Base-by-base conservation (phyloP, 2,113 vertebrate genomes). In the Vidua chalybeata region DNA sequence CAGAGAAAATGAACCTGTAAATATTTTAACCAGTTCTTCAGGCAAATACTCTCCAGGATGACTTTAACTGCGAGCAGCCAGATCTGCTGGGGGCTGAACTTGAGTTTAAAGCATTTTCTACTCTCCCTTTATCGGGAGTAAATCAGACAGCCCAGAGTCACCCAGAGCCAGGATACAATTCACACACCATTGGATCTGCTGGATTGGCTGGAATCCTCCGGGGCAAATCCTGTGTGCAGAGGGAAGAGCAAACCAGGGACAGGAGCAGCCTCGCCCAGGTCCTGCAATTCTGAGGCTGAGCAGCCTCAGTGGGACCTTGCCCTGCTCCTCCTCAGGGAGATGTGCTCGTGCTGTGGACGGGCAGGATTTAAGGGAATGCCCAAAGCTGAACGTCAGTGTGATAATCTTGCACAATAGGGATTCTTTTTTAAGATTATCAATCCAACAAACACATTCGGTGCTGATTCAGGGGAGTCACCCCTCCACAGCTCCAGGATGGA, bases 401-500 rank as follows among this genome's bases (percentile, higher is more conserved):
- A 27, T 13, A 5, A 39, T 5, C 33, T 28, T 12, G 23, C 59
- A 39, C 28, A 23, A 7, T 3, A 5, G 15, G 16, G 6, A 5
- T 6, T 20, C 24, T 45, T 62, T 35, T 6, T 28, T 1, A 3
- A 46, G 8, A 39, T 33, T 28, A 6, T 39, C 12, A 28, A n/a
- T 48, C 23, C 49, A 19, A 28, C 48, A 13, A 74, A 48, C 28
- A 23, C n/a, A 28, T 12, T 19, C 5, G 14, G 18, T 33, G 49
- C 58, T 48, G 82, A 8, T 39, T 28, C 4, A 1, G 28, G 31
- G 37, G 6, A 31, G 66, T 3, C 18, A 2, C 15, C 39, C 26
- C 30, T 26, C 46, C 59, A 2, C 2, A 0, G 39, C 18, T 1
- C 4, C 49, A 5, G 67, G 21, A 28, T 2, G 19, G 20, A 30